phyloP scores from a whole-genome alignment of 2,888 invertebrate genomes.

The Agrotis puta region DNA sequence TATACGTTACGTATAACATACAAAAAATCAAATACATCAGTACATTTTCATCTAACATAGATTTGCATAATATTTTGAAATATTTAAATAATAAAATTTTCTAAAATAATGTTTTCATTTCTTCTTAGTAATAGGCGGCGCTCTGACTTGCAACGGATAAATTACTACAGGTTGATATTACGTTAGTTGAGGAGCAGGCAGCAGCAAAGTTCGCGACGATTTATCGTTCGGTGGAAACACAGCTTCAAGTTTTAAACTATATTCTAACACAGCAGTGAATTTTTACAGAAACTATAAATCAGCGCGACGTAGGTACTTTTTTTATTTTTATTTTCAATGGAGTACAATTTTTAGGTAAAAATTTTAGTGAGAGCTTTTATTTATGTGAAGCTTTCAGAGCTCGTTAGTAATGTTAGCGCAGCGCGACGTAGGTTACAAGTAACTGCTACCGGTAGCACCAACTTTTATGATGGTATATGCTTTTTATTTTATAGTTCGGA shows the following conservation, averaged over 20 bases:
- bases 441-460: conserved; percentile 19
- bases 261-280: conserved; percentile 57
- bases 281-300: conserved; percentile 55
- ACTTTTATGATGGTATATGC: neutral
- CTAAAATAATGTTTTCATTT: too few relatives aligned
- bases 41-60: too few relatives aligned
- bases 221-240: conserved; percentile 31
- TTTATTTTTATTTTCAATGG: conserved; percentile 58
- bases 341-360: conserved; percentile 47
- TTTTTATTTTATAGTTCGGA: conserved; percentile 12
- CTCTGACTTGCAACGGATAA: neutral
- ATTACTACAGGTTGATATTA: neutral
- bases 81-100: too few relatives aligned
- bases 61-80: too few relatives aligned
- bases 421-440: conserved; percentile 33
- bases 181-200: neutral
- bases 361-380: conserved; percentile 56
- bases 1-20: too few relatives aligned
- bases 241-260: conserved; percentile 52
- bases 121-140: neutral
- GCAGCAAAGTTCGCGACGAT: conserved; percentile 30
- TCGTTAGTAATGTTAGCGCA: conserved; percentile 47
- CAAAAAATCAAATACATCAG: too few relatives aligned
- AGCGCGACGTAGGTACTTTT: conserved; percentile 37
- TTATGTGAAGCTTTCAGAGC: conserved; percentile 55